Percentiles rank a stretch among this genome's conserved stretches.
phyloP scores from a whole-genome alignment of 1,140 invertebrate species.

The Rhyzopertha dominica region DNA sequence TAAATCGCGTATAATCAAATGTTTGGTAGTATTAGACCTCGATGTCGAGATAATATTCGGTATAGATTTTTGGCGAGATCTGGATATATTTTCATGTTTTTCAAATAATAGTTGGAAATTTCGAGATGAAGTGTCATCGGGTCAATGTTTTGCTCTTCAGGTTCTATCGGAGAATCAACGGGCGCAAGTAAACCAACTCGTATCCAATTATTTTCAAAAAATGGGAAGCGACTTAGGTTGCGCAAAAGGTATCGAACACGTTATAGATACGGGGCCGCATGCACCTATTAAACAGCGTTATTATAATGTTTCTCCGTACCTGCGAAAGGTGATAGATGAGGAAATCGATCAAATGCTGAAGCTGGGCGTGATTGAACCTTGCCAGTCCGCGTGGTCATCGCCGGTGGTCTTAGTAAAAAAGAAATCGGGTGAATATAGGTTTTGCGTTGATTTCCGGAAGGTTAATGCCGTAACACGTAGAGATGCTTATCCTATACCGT shows the following conservation, averaged over 20 bases:
- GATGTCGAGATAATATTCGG: slow-evolving; percentile 14
- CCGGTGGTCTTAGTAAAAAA: slow-evolving; percentile 25
- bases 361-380: slow-evolving; percentile 9
- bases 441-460: slow-evolving; percentile 1
- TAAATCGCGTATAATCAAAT: slow-evolving; percentile 2
- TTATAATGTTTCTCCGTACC: slow-evolving; percentile 25
- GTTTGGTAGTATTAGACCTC: slow-evolving; percentile 12
- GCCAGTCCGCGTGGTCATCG: slow-evolving; percentile 10
- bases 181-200: background rate
- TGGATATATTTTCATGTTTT: slow-evolving; percentile 12
- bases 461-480: slow-evolving; percentile 18
- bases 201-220: slow-evolving; percentile 2
- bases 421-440: slow-evolving; percentile 11
- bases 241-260: slow-evolving; percentile 4
- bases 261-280: slow-evolving; percentile 7
- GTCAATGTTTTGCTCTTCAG: background rate
- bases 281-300: slow-evolving; percentile 28
- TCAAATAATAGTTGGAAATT: slow-evolving; percentile 5
- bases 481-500: slow-evolving; percentile 27
- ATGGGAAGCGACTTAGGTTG: slow-evolving; percentile 3
- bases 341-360: slow-evolving; percentile 13
- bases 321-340: slow-evolving; percentile 21
- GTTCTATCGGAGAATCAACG: background rate
- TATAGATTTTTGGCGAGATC: slow-evolving; percentile 13
- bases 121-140: background rate